Evolutionary conservation across 2,888 invertebrate species (phyloP).

Genomic region (Thymelicus lineola): DNA sequence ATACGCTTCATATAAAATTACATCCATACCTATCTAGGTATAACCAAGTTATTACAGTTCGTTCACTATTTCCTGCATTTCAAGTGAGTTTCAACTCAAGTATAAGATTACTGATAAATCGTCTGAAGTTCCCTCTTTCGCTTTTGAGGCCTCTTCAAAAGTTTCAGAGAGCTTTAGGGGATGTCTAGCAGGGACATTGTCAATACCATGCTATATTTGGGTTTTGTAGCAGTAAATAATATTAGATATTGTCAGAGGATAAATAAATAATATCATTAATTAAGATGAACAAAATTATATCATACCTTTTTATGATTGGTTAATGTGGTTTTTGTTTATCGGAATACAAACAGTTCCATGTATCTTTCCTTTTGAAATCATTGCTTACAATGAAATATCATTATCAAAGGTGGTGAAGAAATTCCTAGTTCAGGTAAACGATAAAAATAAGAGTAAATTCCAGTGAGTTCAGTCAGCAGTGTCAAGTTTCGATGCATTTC

Average conservation of each 20-base stretch:
- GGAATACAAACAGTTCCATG: no score
- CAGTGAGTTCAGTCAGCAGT: slow-evolving; percentile 31
- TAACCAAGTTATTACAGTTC: not conserved
- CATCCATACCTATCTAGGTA: not conserved
- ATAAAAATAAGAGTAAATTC: slow-evolving; percentile 21
- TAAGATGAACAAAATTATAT: no score
- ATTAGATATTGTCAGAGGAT: no score
- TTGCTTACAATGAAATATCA: no score
- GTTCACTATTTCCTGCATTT: not conserved
- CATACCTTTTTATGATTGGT: no score
- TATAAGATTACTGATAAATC: slow-evolving; percentile 28
- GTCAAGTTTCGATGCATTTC: slow-evolving; percentile 26
- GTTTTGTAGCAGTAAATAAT: not conserved
- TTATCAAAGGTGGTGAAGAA: no score
- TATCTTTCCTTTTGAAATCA: no score
- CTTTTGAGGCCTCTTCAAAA: slow-evolving; percentile 7
- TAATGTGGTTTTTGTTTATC: no score
- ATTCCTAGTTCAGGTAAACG: not conserved
- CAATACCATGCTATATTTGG: not conserved
- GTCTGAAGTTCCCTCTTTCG: slow-evolving; percentile 12
- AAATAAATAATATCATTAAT: no score
- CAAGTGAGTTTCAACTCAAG: slow-evolving; percentile 23
- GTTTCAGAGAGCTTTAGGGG: slow-evolving; percentile 14
- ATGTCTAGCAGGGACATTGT: slow-evolving; percentile 6
- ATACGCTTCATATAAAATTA: not conserved